These are phyloP conservation scores for Upupa epops DNA, from an alignment of 2,113 vertebrate genomes.

Conservation along the genomic window DNA sequence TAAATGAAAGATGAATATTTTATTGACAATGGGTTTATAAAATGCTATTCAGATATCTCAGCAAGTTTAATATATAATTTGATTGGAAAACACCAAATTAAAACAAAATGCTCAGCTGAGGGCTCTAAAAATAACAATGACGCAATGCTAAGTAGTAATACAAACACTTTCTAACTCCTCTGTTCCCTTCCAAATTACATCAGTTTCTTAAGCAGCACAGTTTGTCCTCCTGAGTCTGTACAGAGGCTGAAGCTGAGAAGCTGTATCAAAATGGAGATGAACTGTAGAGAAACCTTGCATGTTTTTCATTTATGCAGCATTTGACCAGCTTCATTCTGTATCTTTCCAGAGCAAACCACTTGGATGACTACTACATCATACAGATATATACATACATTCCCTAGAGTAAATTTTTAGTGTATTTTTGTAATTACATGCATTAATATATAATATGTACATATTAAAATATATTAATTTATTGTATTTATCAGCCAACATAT, in stretches of 20 bases:
- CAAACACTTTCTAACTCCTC: not conserved
- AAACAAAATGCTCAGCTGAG: not conserved
- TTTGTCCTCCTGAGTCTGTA: not conserved
- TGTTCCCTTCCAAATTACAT: not conserved
- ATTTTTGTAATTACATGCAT: not conserved
- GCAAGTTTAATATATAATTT: not conserved
- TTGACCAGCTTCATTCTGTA: not conserved
- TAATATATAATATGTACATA: not conserved
- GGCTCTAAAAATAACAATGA: not conserved
- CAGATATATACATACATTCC: not conserved
- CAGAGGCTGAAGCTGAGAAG: not conserved
- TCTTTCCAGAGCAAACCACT: not conserved
- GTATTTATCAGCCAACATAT: not conserved
- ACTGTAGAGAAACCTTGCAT: not conserved
- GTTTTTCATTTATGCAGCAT: not conserved
- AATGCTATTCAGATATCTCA: not conserved
- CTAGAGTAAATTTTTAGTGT: not conserved
- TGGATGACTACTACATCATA: not conserved
- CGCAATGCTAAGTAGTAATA: not conserved
- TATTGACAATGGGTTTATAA: slow-evolving; percentile 32
- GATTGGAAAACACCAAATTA: not conserved
- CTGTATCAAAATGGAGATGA: not conserved
- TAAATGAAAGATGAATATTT: slow-evolving; percentile 33
- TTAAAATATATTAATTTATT: too few species aligned
- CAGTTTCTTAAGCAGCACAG: not conserved